Conservation (phyloP, 2,113 vertebrate species). For the Dasyurus viverrinus region DNA sequence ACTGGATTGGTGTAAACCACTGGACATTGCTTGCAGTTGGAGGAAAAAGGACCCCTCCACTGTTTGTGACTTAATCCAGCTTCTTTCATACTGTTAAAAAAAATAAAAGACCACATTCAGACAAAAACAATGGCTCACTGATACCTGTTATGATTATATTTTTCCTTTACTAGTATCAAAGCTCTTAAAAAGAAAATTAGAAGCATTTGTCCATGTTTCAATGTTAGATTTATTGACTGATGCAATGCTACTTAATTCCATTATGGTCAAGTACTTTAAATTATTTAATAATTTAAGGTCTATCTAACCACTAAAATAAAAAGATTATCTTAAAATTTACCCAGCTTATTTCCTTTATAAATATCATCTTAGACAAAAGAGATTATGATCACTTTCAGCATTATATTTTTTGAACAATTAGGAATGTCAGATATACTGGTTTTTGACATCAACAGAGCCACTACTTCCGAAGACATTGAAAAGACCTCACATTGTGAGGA, state of each 20-base stretch:
- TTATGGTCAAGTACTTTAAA: too few species aligned
- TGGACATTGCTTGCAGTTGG: slow-evolving; percentile 94
- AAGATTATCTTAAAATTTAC: not conserved
- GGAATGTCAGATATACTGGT: not conserved
- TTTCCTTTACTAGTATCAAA: not conserved
- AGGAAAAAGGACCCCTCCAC: slow-evolving; percentile 83
- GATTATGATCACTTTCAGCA: not conserved
- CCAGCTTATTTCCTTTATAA: not conserved
- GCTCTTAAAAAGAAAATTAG: not conserved
- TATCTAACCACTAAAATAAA: not conserved
- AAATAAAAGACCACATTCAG: slow-evolving; percentile 50
- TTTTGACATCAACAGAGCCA: not conserved
- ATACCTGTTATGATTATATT: too few species aligned
- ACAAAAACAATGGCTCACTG: not conserved
- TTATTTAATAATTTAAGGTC: not conserved
- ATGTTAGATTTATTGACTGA: not conserved
- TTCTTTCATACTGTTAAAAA: slow-evolving; percentile 91
- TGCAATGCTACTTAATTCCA: not conserved
- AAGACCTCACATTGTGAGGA: not conserved
- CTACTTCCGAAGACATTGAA: not conserved
- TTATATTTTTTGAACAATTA: not conserved
- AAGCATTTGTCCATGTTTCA: not conserved
- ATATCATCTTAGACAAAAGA: not conserved
- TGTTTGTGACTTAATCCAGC: slow-evolving; percentile 89
- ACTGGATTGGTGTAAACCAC: slow-evolving; percentile 89